phyloP scores from a whole-genome alignment of 2,888 invertebrate species.

The Nebria salina region DNA sequence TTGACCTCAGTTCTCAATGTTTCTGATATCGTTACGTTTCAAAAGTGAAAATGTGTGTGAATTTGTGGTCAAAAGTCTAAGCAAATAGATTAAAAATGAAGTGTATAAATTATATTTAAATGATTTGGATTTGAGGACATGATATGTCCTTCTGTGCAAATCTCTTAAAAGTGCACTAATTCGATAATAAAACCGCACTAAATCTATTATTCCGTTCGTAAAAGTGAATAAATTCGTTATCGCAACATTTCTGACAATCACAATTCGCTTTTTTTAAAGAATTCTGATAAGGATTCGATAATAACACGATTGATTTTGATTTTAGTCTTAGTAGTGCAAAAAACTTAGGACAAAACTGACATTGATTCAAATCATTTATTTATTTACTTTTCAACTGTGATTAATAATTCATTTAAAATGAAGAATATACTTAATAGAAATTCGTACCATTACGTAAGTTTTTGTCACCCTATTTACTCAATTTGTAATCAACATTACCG shows the following conservation, averaged over 20 bases:
- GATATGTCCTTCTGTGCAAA: neutral
- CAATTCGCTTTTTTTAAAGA: neutral
- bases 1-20: neutral
- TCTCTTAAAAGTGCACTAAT: neutral
- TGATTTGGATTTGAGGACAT: too few species aligned
- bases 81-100: too few species aligned
- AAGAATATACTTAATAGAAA: neutral
- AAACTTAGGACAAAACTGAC: neutral
- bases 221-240: neutral
- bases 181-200: neutral
- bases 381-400: neutral
- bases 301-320: neutral
- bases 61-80: too few species aligned
- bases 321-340: neutral
- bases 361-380: neutral
- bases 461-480: neutral
- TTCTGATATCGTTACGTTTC: too few species aligned
- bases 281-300: neutral
- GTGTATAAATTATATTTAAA: too few species aligned
- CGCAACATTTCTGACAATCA: neutral
- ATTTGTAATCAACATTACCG: too few species aligned
- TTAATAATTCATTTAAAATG: neutral
- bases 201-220: neutral
- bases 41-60: too few species aligned
- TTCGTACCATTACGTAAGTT: conserved; percentile 14